Percentiles rank a stretch among this genome's conserved stretches.
phyloP scores from a whole-genome alignment of 37 sponge, comb jelly and placozoan species.

The Agelas oroides region DNA sequence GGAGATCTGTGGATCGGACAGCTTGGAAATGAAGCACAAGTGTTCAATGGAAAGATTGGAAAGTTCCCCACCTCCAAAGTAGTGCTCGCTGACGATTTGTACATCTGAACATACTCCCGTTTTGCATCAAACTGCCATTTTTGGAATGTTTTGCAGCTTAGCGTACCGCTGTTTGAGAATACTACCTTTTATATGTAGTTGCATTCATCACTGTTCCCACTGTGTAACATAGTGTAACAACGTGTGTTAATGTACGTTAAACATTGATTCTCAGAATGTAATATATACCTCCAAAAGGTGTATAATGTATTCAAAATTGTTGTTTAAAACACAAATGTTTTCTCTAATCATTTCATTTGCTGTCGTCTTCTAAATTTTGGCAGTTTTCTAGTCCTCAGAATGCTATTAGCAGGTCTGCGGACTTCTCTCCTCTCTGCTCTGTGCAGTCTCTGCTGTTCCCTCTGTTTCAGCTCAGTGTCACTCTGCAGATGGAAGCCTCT shows the following conservation, averaged over 20 bases:
- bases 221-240: no score
- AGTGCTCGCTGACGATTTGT: slow-evolving; percentile 41
- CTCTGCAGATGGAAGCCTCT: slow-evolving; percentile 27
- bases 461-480: not conserved
- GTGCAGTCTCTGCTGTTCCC: slow-evolving; percentile 56
- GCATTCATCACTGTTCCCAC: no score
- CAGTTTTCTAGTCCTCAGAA: slow-evolving; percentile 50
- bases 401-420: slow-evolving; percentile 74
- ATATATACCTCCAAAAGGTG: no score
- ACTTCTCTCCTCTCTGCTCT: slow-evolving; percentile 72
- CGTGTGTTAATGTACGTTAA: no score
- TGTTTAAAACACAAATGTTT: no score
- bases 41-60: slow-evolving; percentile 35
- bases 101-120: slow-evolving; percentile 28
- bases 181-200: no score
- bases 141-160: not conserved
- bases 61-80: slow-evolving; percentile 52
- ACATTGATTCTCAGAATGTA: no score
- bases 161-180: no score
- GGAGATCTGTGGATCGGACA: slow-evolving; percentile 48
- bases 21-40: not conserved
- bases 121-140: not conserved
- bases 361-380: slow-evolving; percentile 66
- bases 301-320: no score
- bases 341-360: slow-evolving; percentile 33